Evolutionary conservation across 2,113 vertebrate genomes (phyloP), one percentile per base, ranked within the genome.

Genomic region (Anseranas semipalmata): DNA sequence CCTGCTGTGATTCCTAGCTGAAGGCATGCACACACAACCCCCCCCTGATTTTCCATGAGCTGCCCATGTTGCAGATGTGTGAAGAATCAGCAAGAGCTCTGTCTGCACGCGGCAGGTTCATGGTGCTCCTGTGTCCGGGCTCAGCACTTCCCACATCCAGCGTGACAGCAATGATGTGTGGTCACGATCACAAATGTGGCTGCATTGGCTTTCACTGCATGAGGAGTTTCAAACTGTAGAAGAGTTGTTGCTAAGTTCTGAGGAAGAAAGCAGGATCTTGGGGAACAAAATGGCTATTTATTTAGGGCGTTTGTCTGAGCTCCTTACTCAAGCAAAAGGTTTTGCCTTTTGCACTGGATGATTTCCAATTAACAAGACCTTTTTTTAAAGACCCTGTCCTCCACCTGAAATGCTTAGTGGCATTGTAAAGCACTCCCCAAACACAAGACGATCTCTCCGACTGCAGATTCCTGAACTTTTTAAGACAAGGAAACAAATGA

Each of bases 1-100:
- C 45, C 50, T 56, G 33, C 52, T 32, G 15, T 18, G 43, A 72
- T 82, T 82, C 58, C 45, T 33, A 85, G 30, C 39, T 79, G 66
- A 75, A 93, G 30, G 10, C 15, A 10, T 48, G 48, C 39, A 67
- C 14, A 19, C 25, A 28, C n/a, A 11, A 2, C 0, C 0, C 18
- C 6, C 9, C 10, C n/a, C n/a, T n/a, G 10, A 35, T 83, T 70
- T 87, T 80, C 33, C 18, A 48, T 46, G 82, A 90, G 39, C 14
- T 92, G 50, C 10, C 10, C 22, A 74, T 58, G 46, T 24, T 82
- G 52, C 33, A 65, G 4, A 15, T 56, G 21, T 48, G n/a, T 52
- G 21, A 46, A n/a, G 21, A 24, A 30, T 14, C 46, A 53, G 33
- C 39, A 18, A 21, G n/a, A 56, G 45, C 22, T 79, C 66, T 25